A percentile compares a stretch with the other conserved stretches of the same genome.
These are phyloP conservation scores for Megaceryle torquata DNA, from an alignment of 2,113 vertebrate genomes.

Conservation along the genomic window DNA sequence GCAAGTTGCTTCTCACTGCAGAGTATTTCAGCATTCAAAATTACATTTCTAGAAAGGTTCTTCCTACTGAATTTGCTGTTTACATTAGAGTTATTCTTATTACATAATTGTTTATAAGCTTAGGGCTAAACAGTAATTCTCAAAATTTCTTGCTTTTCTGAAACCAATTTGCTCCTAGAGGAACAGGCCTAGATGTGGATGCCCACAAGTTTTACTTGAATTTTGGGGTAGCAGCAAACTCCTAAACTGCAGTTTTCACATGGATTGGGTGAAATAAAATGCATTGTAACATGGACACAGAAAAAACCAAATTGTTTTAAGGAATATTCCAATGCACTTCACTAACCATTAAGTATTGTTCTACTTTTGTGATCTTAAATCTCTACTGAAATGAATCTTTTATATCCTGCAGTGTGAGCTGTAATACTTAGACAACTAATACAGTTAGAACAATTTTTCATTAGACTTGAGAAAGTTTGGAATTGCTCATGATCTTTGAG, in stretches of 20 bases:
- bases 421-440: conserved; percentile 41
- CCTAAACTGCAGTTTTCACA: neutral
- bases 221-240: neutral
- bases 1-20: neutral
- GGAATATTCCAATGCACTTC: conserved; percentile 32
- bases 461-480: neutral
- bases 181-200: neutral
- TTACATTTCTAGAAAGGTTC: neutral
- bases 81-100: neutral
- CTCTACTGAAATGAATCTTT: conserved; percentile 51
- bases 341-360: conserved; percentile 40
- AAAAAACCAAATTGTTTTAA: conserved; percentile 20
- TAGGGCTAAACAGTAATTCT: neutral
- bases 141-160: neutral
- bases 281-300: neutral
- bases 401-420: conserved; percentile 35
- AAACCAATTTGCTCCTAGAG: neutral
- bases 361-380: conserved; percentile 35
- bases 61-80: neutral
- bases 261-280: neutral
- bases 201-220: neutral
- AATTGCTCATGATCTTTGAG: neutral
- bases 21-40: neutral
- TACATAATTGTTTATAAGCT: neutral
- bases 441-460: conserved; percentile 1